Evolutionary conservation across 53 echinoderm and acorn worm genomes (phyloP).

Genomic region (Temnopleurus reevesii): DNA sequence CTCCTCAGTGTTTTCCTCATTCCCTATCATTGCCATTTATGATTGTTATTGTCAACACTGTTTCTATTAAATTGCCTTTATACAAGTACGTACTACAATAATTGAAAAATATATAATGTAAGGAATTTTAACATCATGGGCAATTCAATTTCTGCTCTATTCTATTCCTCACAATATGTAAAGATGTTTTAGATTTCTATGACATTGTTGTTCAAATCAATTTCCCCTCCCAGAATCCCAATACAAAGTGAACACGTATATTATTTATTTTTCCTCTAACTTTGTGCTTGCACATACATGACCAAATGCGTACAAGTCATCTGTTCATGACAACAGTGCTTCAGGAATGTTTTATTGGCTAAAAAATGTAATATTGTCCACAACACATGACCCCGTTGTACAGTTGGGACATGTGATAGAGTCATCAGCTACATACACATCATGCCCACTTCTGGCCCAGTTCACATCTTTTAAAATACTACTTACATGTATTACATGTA

Average conservation of each 20-base stretch:
- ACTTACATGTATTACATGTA: no score
- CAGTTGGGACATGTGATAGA: not conserved
- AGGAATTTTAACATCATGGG: not conserved
- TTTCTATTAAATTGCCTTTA: no score
- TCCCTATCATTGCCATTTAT: no score
- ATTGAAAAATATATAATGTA: not conserved
- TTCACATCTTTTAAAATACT: not conserved
- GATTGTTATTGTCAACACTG: no score
- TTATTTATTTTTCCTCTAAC: not conserved
- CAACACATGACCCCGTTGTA: conserved; percentile 21
- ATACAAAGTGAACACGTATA: no score
- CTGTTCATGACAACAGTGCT: not conserved
- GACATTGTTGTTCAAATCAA: no score
- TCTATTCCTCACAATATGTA: not conserved
- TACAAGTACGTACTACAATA: no score
- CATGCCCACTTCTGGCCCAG: not conserved
- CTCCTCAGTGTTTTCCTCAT: no score
- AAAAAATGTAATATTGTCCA: not conserved
- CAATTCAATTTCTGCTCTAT: no score
- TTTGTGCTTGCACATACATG: not conserved
- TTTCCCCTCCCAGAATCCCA: no score
- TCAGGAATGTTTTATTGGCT: not conserved
- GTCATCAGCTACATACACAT: not conserved
- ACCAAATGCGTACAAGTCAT: not conserved
- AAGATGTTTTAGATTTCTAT: not conserved